phyloP scores from a whole-genome alignment of 2,888 invertebrate species.

The Sisyra nigra region DNA sequence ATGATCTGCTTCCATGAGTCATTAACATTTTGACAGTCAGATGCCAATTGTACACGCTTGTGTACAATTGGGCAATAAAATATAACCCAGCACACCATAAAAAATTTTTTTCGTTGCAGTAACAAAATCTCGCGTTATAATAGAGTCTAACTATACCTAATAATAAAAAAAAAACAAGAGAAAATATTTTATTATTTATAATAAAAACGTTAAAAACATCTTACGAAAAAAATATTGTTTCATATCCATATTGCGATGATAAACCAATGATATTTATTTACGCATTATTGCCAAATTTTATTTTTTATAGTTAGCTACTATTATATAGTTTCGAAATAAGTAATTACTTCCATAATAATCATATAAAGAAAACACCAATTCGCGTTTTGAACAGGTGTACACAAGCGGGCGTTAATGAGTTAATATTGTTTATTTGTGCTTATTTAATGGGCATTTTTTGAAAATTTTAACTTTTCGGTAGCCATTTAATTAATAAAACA shows the following conservation, averaged over 20 bases:
- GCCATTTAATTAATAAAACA: too few species aligned
- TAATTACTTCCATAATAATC: not conserved
- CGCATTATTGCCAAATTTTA: not conserved
- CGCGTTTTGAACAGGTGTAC: not conserved
- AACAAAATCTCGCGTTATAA: not conserved
- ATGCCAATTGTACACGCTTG: not conserved
- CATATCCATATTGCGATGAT: not conserved
- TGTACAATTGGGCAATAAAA: conserved; percentile 1
- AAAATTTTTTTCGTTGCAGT: not conserved
- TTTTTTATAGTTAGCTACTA: not conserved
- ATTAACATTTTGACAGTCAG: not conserved
- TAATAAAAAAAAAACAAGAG: not conserved
- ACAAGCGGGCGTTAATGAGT: conserved; percentile 14
- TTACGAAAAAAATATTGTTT: not conserved
- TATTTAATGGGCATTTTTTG: too few species aligned
- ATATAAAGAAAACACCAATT: not conserved
- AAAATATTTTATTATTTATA: not conserved
- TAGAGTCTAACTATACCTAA: not conserved
- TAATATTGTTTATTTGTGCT: too few species aligned
- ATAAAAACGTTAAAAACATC: not conserved
- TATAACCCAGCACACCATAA: not conserved
- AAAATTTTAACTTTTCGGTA: too few species aligned
- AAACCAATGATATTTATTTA: not conserved
- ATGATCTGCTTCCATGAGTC: too few species aligned
- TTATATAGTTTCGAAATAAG: not conserved